These are phyloP conservation scores for Megaceryle alcyon DNA, from an alignment of 2,797 vertebrate genomes.

Conservation along the genomic window DNA sequence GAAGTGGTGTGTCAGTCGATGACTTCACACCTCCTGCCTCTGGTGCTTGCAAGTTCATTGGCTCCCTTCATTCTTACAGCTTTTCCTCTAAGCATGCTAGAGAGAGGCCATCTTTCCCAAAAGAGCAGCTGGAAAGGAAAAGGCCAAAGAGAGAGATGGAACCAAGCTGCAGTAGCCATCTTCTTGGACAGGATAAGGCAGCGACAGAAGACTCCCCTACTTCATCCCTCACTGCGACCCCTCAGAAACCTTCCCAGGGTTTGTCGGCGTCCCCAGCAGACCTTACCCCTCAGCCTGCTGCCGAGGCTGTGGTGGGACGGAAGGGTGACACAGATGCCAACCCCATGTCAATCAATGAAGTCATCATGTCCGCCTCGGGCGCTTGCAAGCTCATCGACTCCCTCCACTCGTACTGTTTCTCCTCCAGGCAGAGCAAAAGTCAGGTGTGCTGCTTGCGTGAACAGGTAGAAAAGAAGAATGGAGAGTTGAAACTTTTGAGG, in stretches of 20 bases:
- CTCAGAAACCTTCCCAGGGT: slow-evolving; percentile 77
- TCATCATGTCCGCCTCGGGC: slow-evolving; percentile 79
- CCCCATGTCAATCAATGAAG: slow-evolving; percentile 83
- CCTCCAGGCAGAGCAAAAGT: slow-evolving; percentile 75
- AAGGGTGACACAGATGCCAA: slow-evolving; percentile 77
- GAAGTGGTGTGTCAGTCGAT: slow-evolving; percentile 69
- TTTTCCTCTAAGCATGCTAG: slow-evolving; percentile 80
- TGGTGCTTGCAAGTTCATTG: slow-evolving; percentile 82
- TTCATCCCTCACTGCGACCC: slow-evolving; percentile 71
- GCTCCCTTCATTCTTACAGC: slow-evolving; percentile 84
- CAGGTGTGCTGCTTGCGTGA: slow-evolving; percentile 79
- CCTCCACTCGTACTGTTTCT: slow-evolving; percentile 82
- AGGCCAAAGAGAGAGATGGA: slow-evolving; percentile 75
- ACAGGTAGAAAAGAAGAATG: slow-evolving; percentile 77
- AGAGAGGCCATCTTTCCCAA: slow-evolving; percentile 74
- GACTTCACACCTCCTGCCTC: slow-evolving; percentile 80
- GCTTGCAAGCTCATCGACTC: slow-evolving; percentile 80
- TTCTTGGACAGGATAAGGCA: slow-evolving; percentile 35
- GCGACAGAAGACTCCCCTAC: slow-evolving; percentile 42
- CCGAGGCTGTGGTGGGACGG: slow-evolving; percentile 71
- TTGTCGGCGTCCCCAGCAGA: slow-evolving; percentile 75
- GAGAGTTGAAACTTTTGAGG: slow-evolving; percentile 73
- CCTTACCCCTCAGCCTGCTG: slow-evolving; percentile 75
- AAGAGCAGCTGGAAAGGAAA: slow-evolving; percentile 79
- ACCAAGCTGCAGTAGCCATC: slow-evolving; percentile 69